Conservation (phyloP, 2,888 invertebrate genomes). For the Chrysodeixis includens region DNA sequence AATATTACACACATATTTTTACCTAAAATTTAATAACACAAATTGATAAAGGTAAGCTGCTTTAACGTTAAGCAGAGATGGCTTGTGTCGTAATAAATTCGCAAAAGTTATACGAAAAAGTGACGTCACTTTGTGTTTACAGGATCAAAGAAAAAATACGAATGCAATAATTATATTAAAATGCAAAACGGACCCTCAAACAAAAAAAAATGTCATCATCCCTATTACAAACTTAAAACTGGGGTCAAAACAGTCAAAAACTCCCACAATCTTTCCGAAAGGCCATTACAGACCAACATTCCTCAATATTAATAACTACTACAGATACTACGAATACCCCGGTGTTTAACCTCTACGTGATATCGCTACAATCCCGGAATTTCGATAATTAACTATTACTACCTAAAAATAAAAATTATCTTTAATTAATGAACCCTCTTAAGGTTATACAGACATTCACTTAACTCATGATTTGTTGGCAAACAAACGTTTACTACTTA, state of each 20-base stretch:
- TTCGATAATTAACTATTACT: slow-evolving; percentile 24
- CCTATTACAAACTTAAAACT: too few relatives aligned
- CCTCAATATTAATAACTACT: not conserved
- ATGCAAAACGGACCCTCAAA: too few relatives aligned
- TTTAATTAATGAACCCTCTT: slow-evolving; percentile 7
- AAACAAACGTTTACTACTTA: slow-evolving; percentile 5
- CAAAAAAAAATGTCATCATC: too few relatives aligned
- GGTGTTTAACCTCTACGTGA: slow-evolving; percentile 10
- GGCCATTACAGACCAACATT: not conserved
- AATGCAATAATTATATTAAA: too few relatives aligned
- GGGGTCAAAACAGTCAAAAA: not conserved
- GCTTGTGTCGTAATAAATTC: too few relatives aligned
- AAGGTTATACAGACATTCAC: slow-evolving; percentile 17
- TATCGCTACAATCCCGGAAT: slow-evolving; percentile 18
- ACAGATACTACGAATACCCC: not conserved
- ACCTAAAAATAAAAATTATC: slow-evolving; percentile 6
- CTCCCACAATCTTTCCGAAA: not conserved
- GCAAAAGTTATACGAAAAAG: too few relatives aligned
- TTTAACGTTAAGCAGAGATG: too few relatives aligned
- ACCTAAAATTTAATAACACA: too few relatives aligned
- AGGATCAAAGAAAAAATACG: too few relatives aligned
- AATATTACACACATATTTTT: too few relatives aligned
- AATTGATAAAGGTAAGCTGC: too few relatives aligned
- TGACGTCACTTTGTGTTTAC: too few relatives aligned
- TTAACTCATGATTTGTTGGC: slow-evolving; percentile 6